Conservation (phyloP, 2,113 vertebrate species). For the Ophiodon elongatus region DNA sequence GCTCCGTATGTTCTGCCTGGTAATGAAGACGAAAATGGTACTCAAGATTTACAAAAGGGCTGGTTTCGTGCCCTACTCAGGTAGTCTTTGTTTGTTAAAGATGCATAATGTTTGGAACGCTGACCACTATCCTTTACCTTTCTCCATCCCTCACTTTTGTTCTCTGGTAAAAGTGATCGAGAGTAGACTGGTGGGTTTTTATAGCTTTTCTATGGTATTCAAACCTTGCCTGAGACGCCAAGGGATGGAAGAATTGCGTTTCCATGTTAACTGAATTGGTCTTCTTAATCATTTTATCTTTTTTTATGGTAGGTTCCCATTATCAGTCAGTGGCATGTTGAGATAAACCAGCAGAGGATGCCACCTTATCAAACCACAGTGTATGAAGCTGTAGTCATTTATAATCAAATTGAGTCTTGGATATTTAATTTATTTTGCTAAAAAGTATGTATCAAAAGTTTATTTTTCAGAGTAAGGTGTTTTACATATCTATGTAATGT, state of each 20-base stretch:
- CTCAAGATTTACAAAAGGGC: conserved; percentile 71
- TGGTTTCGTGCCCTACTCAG: conserved; percentile 75
- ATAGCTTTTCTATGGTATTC: conserved; percentile 3
- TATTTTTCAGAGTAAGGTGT: conserved; percentile 86
- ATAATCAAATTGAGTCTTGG: conserved; percentile 90
- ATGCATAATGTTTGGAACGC: conserved; percentile 66
- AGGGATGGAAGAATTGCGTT: conserved; percentile 51
- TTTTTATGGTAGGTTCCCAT: conserved; percentile 35
- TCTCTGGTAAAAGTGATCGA: conserved; percentile 37
- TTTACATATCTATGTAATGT: conserved; percentile 81
- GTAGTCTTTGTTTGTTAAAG: conserved; percentile 69
- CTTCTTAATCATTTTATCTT: conserved; percentile 28
- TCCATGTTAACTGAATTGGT: conserved; percentile 39
- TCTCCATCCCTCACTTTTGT: conserved; percentile 51
- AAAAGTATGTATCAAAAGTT: conserved; percentile 85
- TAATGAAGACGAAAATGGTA: conserved; percentile 60
- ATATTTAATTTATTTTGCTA: conserved; percentile 99
- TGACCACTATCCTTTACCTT: conserved; percentile 75
- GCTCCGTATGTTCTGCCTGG: conserved; percentile 16
- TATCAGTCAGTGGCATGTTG: conserved; percentile 44
- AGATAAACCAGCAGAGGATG: conserved; percentile 43
- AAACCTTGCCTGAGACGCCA: conserved; percentile 68
- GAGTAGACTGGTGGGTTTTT: conserved; percentile 17
- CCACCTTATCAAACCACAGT: conserved; percentile 73
- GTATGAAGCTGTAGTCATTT: conserved; percentile 87